phyloP scores from a whole-genome alignment of 2,888 invertebrate species.

The Eilema sororculum region DNA sequence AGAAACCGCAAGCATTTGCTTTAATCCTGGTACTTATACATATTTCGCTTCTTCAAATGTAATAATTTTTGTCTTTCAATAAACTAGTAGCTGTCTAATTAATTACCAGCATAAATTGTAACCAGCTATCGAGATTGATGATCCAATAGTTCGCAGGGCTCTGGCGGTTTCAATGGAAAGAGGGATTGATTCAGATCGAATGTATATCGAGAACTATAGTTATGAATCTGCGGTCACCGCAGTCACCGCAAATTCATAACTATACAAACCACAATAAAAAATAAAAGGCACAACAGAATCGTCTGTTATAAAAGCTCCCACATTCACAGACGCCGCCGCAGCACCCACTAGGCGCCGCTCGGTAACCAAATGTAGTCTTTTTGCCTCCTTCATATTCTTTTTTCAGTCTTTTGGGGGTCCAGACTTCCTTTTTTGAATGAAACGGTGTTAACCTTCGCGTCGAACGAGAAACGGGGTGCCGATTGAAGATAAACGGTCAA shows the following conservation, averaged over 20 bases:
- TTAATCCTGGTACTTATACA: no score
- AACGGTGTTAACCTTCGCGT: conserved; percentile 86
- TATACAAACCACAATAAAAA: conserved; percentile 21
- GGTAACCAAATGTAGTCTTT: conserved; percentile 83
- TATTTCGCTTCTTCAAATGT: no score
- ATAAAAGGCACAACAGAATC: conserved; percentile 36
- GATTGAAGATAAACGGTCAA: conserved; percentile 82
- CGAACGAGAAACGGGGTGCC: conserved; percentile 85
- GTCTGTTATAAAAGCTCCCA: conserved; percentile 67
- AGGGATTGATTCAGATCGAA: no score
- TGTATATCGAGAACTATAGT: not conserved
- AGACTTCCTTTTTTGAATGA: conserved; percentile 83
- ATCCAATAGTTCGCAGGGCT: no score
- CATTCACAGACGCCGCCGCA: conserved; percentile 83
- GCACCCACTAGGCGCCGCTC: conserved; percentile 85
- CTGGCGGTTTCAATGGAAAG: no score
- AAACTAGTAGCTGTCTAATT: no score
- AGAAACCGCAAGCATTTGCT: no score
- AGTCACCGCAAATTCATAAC: not conserved
- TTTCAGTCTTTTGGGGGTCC: conserved; percentile 86
- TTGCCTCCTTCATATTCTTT: conserved; percentile 71
- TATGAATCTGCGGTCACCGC: no score
- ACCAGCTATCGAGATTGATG: no score
- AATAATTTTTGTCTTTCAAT: no score
- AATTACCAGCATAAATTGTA: no score